Evolutionary conservation across 2,113 vertebrate species (phyloP).

Genomic region (Grammatotria lemairii): DNA sequence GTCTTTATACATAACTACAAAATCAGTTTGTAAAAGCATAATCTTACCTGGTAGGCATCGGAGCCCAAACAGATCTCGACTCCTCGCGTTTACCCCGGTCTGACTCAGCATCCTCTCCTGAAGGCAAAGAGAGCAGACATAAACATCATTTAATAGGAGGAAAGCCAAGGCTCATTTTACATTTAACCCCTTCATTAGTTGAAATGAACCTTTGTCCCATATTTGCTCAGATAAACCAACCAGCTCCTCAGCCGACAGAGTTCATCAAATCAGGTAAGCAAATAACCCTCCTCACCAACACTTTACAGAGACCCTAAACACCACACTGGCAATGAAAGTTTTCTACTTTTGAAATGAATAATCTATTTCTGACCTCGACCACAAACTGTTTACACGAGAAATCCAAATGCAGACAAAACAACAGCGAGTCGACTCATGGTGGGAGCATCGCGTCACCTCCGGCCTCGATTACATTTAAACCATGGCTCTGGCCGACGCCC

Average conservation of each 20-base stretch:
- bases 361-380: background rate
- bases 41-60: constrained; percentile 71
- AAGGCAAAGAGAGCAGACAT: background rate
- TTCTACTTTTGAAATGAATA: background rate
- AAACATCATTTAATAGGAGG: background rate
- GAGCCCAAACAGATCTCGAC: constrained; percentile 68
- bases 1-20: background rate
- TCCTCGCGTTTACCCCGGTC: constrained; percentile 43
- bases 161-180: background rate
- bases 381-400: background rate
- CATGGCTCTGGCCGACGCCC: background rate
- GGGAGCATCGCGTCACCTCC: background rate
- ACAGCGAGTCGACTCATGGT: background rate
- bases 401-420: background rate
- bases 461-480: background rate
- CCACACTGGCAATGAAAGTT: background rate
- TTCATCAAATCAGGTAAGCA: background rate
- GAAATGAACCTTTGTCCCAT: background rate
- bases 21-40: background rate
- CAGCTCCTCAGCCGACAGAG: background rate
- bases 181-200: background rate
- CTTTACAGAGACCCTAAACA: background rate
- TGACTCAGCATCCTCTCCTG: constrained; percentile 75
- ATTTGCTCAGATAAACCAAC: background rate
- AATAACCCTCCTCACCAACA: background rate